Evolutionary conservation across 2,888 invertebrate species (phyloP).

Genomic region (Sturmia bella): DNA sequence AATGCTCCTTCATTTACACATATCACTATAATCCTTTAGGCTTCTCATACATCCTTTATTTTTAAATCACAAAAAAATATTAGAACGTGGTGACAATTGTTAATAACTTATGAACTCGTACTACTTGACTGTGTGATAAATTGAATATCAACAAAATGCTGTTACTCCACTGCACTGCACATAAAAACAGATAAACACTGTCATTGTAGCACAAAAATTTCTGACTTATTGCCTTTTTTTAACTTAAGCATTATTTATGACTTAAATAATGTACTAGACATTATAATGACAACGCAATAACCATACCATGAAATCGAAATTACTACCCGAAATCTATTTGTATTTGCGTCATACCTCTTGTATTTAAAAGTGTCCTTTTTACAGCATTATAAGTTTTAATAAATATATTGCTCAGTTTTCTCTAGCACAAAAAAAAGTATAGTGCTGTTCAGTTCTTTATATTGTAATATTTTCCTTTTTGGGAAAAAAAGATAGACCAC

Average conservation of each 20-base stretch:
- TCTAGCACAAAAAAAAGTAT: neutral
- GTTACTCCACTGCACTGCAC: too few relatives aligned
- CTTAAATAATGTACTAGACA: conserved; percentile 48
- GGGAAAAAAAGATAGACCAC: conserved; percentile 34
- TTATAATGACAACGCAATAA: conserved; percentile 45
- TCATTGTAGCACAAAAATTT: too few relatives aligned
- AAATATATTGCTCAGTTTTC: neutral
- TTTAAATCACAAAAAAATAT: too few relatives aligned
- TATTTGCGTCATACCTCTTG: conserved; percentile 37
- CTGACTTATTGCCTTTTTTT: conserved; percentile 5
- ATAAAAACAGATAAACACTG: too few relatives aligned
- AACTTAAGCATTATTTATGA: conserved; percentile 41
- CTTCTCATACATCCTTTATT: neutral
- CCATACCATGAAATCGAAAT: conserved; percentile 44
- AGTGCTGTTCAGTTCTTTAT: neutral
- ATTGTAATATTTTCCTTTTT: neutral
- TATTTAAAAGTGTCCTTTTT: conserved; percentile 8
- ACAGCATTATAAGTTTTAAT: neutral
- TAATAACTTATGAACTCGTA: too few relatives aligned
- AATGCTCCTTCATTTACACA: too few relatives aligned
- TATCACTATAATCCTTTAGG: too few relatives aligned
- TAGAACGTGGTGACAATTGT: too few relatives aligned
- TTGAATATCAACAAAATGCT: too few relatives aligned
- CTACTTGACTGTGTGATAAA: too few relatives aligned
- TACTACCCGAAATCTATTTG: conserved; percentile 49